Evolutionary conservation across 2,888 invertebrate genomes (phyloP).

Genomic region (Amblyjoppa proteus): DNA sequence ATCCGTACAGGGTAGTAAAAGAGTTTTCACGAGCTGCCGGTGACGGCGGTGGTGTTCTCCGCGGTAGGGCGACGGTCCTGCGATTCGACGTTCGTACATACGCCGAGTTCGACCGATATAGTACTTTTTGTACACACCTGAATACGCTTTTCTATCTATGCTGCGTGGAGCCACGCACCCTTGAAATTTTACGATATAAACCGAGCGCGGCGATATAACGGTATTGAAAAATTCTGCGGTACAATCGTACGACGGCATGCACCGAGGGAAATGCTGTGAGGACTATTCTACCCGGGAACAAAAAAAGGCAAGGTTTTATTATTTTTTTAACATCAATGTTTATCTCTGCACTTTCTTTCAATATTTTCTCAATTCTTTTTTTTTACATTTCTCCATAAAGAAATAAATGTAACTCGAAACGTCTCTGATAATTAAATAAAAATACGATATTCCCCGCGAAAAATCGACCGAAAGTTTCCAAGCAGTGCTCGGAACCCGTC

Average conservation of each 20-base stretch:
- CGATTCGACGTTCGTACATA: constrained; percentile 12
- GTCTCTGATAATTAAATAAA: background rate
- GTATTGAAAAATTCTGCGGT: constrained; percentile 17
- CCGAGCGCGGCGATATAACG: constrained; percentile 5
- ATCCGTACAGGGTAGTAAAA: constrained; percentile 59
- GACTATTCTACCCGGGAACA: background rate
- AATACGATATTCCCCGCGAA: background rate
- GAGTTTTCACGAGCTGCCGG: constrained; percentile 63
- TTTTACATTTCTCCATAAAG: too few species aligned
- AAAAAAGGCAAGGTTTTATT: background rate
- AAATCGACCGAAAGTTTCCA: background rate
- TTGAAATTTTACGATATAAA: constrained; percentile 30
- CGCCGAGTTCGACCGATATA: constrained; percentile 10
- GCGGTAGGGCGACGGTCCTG: constrained; percentile 7
- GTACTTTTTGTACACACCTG: constrained; percentile 14
- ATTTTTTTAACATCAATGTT: background rate
- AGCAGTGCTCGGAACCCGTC: background rate
- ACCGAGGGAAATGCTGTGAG: background rate
- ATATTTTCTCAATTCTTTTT: background rate
- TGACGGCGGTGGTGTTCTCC: constrained; percentile 34
- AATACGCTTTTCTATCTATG: background rate
- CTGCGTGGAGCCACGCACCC: constrained; percentile 12
- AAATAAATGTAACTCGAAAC: too few species aligned
- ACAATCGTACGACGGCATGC: background rate
- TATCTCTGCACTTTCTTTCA: background rate